Percentiles rank a stretch among this genome's conserved stretches.
These are phyloP conservation scores for Sinhomidia bicolor DNA, from an alignment of 2,888 invertebrate species.

Conservation along the genomic window DNA sequence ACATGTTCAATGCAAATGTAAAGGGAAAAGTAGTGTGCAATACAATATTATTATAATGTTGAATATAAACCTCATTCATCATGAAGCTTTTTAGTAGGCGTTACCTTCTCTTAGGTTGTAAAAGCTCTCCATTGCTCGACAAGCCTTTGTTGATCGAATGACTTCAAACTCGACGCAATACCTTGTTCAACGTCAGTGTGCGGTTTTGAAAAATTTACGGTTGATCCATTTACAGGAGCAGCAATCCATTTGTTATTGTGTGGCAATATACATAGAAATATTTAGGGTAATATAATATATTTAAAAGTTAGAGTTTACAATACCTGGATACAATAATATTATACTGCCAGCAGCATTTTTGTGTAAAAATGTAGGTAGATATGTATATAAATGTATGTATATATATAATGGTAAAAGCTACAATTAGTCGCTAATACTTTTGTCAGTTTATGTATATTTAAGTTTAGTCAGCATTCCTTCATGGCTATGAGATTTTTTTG, in stretches of 20 bases:
- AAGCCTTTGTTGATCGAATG: conserved; percentile 77
- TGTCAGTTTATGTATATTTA: too few species aligned
- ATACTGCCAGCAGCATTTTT: too few species aligned
- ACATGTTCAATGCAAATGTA: too few species aligned
- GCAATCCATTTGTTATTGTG: conserved; percentile 31
- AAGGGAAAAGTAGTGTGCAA: background rate
- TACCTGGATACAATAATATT: too few species aligned
- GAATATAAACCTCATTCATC: conserved; percentile 3
- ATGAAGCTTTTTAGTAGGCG: conserved; percentile 60
- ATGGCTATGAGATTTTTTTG: too few species aligned
- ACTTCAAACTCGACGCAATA: conserved; percentile 80
- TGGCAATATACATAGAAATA: background rate
- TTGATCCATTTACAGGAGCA: background rate
- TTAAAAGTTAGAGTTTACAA: too few species aligned
- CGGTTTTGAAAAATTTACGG: conserved; percentile 8
- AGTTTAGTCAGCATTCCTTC: too few species aligned
- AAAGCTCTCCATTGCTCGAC: conserved; percentile 76
- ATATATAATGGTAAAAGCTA: background rate
- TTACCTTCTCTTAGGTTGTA: conserved; percentile 78
- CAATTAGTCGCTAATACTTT: too few species aligned
- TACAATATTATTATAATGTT: conserved; percentile 16
- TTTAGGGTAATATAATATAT: background rate
- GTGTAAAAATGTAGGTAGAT: too few species aligned
- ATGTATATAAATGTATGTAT: background rate
- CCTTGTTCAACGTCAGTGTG: conserved; percentile 51